Conservation (phyloP, 1,140 invertebrate species). For the Belonocnema kinseyi region DNA sequence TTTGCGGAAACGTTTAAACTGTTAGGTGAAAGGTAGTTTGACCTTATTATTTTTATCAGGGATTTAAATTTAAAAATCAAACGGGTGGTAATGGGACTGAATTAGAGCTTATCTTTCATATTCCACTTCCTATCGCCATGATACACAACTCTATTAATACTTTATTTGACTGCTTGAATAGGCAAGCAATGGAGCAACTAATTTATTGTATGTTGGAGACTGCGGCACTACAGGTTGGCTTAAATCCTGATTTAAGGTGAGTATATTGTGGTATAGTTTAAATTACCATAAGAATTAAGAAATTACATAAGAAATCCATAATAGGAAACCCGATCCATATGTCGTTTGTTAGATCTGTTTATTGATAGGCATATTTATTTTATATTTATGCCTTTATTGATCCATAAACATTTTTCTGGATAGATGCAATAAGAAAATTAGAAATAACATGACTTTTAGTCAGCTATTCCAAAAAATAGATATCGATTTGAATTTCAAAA, state of each 20-base stretch:
- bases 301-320: not conserved
- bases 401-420: no score
- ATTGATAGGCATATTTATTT: no score
- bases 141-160: constrained; percentile 15
- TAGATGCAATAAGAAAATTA: no score
- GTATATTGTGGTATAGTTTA: not conserved
- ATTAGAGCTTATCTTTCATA: constrained; percentile 21
- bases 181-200: not conserved
- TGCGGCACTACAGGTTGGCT: not conserved
- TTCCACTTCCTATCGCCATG: constrained; percentile 1
- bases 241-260: constrained; percentile 17
- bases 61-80: not conserved
- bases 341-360: no score
- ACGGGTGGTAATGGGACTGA: not conserved
- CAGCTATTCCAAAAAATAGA: no score
- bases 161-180: constrained; percentile 9
- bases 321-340: not conserved
- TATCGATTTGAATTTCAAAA: no score
- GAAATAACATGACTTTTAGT: no score
- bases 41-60: constrained; percentile 3
- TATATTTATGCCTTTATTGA: no score
- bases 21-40: constrained; percentile 8
- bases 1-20: not conserved
- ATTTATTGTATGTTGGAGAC: not conserved
- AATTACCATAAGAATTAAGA: constrained; percentile 5